Conservation (phyloP, 2,797 vertebrate genomes). For the Melanotaenia maccullochi region DNA sequence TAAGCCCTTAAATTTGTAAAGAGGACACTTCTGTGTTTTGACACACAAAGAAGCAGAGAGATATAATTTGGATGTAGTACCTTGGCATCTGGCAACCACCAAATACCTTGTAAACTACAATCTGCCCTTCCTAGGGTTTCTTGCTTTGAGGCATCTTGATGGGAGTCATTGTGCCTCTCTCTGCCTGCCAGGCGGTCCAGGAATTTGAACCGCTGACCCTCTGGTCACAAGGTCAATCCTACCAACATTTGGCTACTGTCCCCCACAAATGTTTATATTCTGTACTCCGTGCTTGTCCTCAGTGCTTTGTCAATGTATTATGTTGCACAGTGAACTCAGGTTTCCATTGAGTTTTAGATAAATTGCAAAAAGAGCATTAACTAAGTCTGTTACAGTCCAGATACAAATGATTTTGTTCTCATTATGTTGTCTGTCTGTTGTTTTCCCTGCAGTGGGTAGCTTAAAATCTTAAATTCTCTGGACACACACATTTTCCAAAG, state of each 20-base stretch:
- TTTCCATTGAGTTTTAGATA: slow-evolving; percentile 3
- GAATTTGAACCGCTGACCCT: slow-evolving; percentile 63
- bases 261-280: slow-evolving; percentile 48
- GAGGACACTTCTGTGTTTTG: neutral
- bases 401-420: neutral
- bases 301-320: neutral
- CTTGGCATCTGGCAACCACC: slow-evolving; percentile 1
- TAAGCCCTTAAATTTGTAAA: neutral
- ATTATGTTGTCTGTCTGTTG: slow-evolving; percentile 23
- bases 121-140: too few species aligned
- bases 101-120: neutral
- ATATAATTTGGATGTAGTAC: neutral
- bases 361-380: slow-evolving; percentile 1
- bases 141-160: neutral
- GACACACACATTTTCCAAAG: slow-evolving; percentile 16
- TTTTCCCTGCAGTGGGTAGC: slow-evolving; percentile 37
- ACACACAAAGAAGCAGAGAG: neutral
- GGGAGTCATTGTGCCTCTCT: slow-evolving; percentile 33
- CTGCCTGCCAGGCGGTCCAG: slow-evolving; percentile 36
- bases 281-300: neutral
- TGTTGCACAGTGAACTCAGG: neutral
- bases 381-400: neutral
- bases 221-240: slow-evolving; percentile 54
- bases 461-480: slow-evolving; percentile 42
- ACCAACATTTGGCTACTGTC: slow-evolving; percentile 60